phyloP scores from a whole-genome alignment of 2,113 vertebrate species.

The Centropus bengalensis region DNA sequence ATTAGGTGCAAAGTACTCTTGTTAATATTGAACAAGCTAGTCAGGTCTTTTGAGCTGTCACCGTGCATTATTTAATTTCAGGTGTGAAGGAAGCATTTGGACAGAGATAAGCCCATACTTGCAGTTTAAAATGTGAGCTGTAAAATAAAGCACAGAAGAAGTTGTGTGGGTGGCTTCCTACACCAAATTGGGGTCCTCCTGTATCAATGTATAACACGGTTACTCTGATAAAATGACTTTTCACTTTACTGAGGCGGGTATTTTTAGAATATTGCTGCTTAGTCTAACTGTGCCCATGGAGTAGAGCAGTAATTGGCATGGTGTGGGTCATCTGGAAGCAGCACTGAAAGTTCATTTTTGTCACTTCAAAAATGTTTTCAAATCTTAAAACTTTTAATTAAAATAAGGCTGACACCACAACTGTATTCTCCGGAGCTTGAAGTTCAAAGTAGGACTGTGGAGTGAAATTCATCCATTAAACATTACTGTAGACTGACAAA shows the following conservation, averaged over 20 bases:
- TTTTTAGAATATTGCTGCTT: not conserved
- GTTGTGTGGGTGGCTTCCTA: not conserved
- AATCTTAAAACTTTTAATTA: conserved; percentile 28
- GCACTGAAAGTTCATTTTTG: not conserved
- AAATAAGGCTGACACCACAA: not conserved
- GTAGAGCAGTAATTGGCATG: not conserved
- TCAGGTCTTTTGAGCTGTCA: not conserved
- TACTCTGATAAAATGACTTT: not conserved
- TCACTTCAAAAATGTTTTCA: not conserved
- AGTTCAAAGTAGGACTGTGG: not conserved
- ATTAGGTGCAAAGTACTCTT: not conserved
- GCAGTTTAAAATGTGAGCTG: not conserved
- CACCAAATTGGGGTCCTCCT: not conserved
- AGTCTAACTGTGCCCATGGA: not conserved
- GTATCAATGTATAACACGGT: not conserved
- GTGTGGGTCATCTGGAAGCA: not conserved
- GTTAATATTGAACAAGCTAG: not conserved
- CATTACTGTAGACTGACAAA: not conserved
- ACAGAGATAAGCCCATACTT: not conserved
- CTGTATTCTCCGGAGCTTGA: not conserved
- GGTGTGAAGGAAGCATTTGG: not conserved
- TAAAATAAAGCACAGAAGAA: not conserved
- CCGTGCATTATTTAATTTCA: not conserved
- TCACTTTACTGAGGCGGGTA: not conserved
- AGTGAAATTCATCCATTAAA: conserved; percentile 9